These are phyloP conservation scores for Ganaspis brasiliensis DNA, from an alignment of 2,888 invertebrate genomes.

Conservation along the genomic window DNA sequence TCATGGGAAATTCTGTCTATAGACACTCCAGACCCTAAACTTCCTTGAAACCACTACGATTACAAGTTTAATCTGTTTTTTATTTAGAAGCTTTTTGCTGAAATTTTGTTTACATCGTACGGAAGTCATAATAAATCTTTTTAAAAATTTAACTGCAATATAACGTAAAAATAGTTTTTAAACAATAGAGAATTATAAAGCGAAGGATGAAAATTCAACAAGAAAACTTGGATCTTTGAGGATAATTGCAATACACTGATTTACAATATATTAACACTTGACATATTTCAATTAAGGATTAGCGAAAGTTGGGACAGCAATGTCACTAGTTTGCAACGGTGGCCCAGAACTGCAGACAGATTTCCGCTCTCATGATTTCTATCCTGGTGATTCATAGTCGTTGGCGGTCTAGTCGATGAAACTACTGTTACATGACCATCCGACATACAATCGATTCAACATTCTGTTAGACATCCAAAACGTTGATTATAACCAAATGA, in stretches of 20 bases:
- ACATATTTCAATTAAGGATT: slow-evolving; percentile 31
- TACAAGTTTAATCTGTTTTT: not conserved
- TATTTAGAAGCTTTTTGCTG: not conserved
- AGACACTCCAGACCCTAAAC: not conserved
- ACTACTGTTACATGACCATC: slow-evolving; percentile 30
- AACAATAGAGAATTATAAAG: too few relatives aligned
- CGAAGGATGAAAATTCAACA: too few relatives aligned
- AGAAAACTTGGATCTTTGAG: too few relatives aligned
- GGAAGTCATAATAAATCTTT: too few relatives aligned
- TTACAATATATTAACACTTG: slow-evolving; percentile 15
- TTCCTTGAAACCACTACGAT: not conserved
- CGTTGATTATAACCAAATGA: not conserved
- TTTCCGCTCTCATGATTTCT: slow-evolving; percentile 45
- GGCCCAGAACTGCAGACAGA: slow-evolving; percentile 57
- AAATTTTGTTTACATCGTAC: too few relatives aligned
- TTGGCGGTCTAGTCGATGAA: slow-evolving; percentile 44
- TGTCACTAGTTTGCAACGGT: slow-evolving; percentile 50
- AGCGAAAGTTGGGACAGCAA: slow-evolving; percentile 28
- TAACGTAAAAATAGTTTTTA: too few relatives aligned
- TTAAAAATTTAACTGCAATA: too few relatives aligned
- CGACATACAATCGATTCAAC: slow-evolving; percentile 23
- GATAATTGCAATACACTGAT: not conserved
- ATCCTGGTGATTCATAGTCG: slow-evolving; percentile 38
- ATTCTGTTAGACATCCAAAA: slow-evolving; percentile 5
- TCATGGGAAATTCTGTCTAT: slow-evolving; percentile 8